Percentiles rank a stretch among this genome's conserved stretches.
These are phyloP conservation scores for Drosophila infuscata DNA, from an alignment of 2,888 invertebrate genomes.

Conservation along the genomic window DNA sequence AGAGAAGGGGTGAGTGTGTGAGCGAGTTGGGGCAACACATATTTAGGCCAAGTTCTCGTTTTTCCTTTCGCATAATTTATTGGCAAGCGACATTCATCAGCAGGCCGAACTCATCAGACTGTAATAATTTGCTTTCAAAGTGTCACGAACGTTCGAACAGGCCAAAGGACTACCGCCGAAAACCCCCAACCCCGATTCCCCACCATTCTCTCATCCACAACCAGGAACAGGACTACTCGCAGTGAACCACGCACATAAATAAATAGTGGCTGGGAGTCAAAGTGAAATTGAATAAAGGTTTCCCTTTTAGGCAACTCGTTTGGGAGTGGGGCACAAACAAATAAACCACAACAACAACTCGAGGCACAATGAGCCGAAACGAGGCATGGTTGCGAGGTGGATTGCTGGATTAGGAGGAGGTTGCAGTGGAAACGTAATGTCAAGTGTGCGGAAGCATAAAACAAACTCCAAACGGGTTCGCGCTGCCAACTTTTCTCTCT, in stretches of 20 bases:
- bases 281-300: constrained; percentile 72
- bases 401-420: constrained; percentile 12
- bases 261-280: constrained; percentile 58
- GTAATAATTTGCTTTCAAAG: constrained; percentile 78
- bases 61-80: constrained; percentile 68
- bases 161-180: constrained; percentile 22
- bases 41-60: constrained; percentile 16
- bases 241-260: constrained; percentile 7
- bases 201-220: no score
- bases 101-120: constrained; percentile 74
- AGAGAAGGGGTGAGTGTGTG: constrained; percentile 12
- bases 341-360: constrained; percentile 40
- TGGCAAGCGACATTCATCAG: constrained; percentile 74
- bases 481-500: constrained; percentile 47
- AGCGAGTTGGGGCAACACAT: constrained; percentile 8
- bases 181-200: background rate
- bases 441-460: constrained; percentile 79
- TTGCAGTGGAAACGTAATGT: constrained; percentile 71
- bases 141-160: constrained; percentile 59
- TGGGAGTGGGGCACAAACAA: constrained; percentile 21
- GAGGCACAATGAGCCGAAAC: constrained; percentile 30
- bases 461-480: constrained; percentile 78
- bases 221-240: background rate
- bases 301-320: background rate
- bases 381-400: background rate